Conservation (phyloP, 2,113 vertebrate species). For the Mirza zaza region DNA sequence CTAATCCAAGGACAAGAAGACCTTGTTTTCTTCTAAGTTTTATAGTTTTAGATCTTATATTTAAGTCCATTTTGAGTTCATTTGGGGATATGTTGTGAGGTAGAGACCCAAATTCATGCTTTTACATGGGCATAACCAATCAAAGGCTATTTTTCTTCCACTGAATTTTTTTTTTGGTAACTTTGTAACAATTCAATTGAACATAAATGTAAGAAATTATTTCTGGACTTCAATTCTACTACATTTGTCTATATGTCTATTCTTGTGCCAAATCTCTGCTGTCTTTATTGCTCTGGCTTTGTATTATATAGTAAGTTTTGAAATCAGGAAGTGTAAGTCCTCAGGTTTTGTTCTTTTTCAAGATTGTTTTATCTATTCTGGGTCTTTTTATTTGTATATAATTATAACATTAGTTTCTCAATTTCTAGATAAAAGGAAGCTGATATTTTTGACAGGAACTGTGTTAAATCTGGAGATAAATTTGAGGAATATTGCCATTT, state of each 20-base stretch:
- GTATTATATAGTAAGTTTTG: neutral
- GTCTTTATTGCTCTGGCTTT: neutral
- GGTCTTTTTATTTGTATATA: neutral
- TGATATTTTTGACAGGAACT: neutral
- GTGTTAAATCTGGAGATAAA: neutral
- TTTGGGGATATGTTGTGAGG: neutral
- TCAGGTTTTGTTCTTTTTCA: neutral
- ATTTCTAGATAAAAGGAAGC: neutral
- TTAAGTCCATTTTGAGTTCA: neutral
- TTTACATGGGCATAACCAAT: neutral
- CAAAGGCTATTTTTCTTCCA: neutral
- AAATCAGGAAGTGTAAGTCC: neutral
- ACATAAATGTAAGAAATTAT: neutral
- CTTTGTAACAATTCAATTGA: neutral
- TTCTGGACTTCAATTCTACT: neutral
- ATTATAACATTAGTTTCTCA: neutral
- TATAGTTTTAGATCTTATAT: neutral
- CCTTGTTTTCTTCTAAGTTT: neutral
- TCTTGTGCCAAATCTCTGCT: accelerated
- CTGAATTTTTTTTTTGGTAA: neutral
- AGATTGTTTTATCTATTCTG: neutral
- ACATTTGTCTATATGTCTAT: neutral
- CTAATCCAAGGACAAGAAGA: neutral
- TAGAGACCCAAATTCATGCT: neutral
- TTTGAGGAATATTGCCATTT: neutral